Base-by-base conservation (phyloP, 92 coral and sea anemone genomes). In the Epizoanthus rinbou region DNA sequence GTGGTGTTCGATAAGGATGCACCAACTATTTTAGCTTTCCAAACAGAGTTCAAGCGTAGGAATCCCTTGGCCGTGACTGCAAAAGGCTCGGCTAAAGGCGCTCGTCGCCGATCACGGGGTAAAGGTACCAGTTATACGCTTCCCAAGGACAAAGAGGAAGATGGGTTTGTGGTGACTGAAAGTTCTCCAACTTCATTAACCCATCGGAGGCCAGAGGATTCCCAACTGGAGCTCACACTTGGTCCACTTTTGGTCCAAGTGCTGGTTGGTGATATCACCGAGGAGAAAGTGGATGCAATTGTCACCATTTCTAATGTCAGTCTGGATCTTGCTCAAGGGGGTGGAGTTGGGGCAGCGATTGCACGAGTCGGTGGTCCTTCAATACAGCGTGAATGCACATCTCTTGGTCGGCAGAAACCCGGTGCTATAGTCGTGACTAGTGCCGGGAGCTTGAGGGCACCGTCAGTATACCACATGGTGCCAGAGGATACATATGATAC, bases 281-380 rank as follows among this genome's bases (percentile, higher is more conserved):
- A 88, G 23, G 92, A 93, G 86, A 64, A 76, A 21, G 86, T 89
- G 3, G 89, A 93, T 35, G 97, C 93, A 24, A 91, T 93, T 15
- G 94, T 69, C 5, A 90, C 79, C 23, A 18, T 65, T 35, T 79
- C 97, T 0, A 91, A 86, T 57, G 33, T 15, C 37, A 13, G 58
- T 37, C 87, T 87, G 16, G 81, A 79, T 39, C 58, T 90, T 28
- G 23, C 91, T 3, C 31, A 17, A 5, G 85, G 81, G 0, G 78
- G 79, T 0, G 87, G 74, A 5, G 91, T 88, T 1, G 97, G 94
- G 9, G 79, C 45, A 13, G 92, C 88, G 21, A 83, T 93, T 47
- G 64, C 80, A 9, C 53, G 43, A 25, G 80, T 70, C 24, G 97
- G 97, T 7, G 97, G 97, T 47, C 14, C 50, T 22, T 68, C 79